Conservation (phyloP, 2,113 vertebrate genomes). For the Atractosteus spatula region DNA sequence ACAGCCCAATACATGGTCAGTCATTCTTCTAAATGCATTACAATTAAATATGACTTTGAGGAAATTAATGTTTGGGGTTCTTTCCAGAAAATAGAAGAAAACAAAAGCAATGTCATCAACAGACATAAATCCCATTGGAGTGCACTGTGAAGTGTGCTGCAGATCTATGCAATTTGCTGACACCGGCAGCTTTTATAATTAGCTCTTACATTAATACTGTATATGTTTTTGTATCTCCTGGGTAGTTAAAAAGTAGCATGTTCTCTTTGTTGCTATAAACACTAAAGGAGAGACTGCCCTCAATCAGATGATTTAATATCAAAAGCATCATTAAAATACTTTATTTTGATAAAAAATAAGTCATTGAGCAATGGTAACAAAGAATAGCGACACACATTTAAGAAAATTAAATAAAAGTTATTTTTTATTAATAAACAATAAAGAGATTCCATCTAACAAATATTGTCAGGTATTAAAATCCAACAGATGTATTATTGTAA, state of each 20-base stretch:
- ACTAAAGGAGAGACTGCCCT: not conserved
- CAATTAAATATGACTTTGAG: slow-evolving; percentile 52
- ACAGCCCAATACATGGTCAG: slow-evolving; percentile 39
- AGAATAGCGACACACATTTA: slow-evolving; percentile 42
- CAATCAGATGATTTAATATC: slow-evolving; percentile 38
- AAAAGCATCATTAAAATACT: slow-evolving; percentile 37
- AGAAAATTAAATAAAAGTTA: slow-evolving; percentile 36
- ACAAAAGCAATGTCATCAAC: slow-evolving; percentile 59
- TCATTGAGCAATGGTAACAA: slow-evolving; percentile 24
- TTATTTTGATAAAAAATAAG: slow-evolving; percentile 47
- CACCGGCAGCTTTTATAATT: slow-evolving; percentile 48
- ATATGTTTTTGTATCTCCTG: slow-evolving; percentile 18
- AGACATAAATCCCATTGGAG: slow-evolving; percentile 49
- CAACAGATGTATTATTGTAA: too few species aligned
- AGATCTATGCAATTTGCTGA: slow-evolving; percentile 56
- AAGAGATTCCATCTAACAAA: slow-evolving; percentile 26
- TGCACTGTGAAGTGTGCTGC: slow-evolving; percentile 50
- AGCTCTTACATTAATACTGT: slow-evolving; percentile 61
- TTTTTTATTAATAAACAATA: slow-evolving; percentile 38
- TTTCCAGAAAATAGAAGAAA: slow-evolving; percentile 46
- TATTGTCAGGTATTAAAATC: too few species aligned
- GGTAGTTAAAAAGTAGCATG: slow-evolving; percentile 10
- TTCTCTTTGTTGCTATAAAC: slow-evolving; percentile 18
- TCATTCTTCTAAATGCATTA: slow-evolving; percentile 49
- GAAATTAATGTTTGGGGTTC: slow-evolving; percentile 55